phyloP scores from a whole-genome alignment of 2,888 invertebrate genomes.

The Macrophya annulata region DNA sequence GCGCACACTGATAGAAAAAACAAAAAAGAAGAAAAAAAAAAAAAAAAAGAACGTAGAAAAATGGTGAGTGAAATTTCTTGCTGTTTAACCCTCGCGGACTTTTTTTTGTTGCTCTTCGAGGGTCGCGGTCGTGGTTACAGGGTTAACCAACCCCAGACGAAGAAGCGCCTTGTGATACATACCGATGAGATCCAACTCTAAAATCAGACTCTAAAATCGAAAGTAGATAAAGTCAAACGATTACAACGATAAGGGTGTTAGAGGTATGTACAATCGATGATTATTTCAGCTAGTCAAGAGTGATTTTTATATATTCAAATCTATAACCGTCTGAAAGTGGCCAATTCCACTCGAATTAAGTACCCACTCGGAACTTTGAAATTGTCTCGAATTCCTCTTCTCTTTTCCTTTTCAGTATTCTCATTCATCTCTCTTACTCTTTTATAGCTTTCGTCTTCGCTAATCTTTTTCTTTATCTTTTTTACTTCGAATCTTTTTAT shows the following conservation, averaged over 20 bases:
- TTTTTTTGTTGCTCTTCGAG: background rate
- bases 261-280: background rate
- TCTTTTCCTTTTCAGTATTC: background rate
- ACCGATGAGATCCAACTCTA: background rate
- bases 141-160: conserved; percentile 3
- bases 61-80: conserved; percentile 33
- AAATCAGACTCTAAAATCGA: background rate
- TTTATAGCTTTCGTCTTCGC: background rate
- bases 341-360: conserved; percentile 47
- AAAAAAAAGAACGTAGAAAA: background rate
- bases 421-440: background rate
- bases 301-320: conserved; percentile 45
- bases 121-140: background rate
- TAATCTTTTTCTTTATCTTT: conserved; percentile 5
- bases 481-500: background rate
- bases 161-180: background rate
- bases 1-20: background rate
- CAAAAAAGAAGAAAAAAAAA: conserved; percentile 1
- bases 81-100: background rate
- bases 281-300: background rate
- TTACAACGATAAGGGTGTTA: background rate
- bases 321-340: conserved; percentile 42
- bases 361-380: conserved; percentile 55
- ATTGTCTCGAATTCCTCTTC: conserved; percentile 53
- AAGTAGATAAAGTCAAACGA: background rate